Evolutionary conservation across 2,113 vertebrate genomes (phyloP).

Genomic region (Aegithalos caudatus): DNA sequence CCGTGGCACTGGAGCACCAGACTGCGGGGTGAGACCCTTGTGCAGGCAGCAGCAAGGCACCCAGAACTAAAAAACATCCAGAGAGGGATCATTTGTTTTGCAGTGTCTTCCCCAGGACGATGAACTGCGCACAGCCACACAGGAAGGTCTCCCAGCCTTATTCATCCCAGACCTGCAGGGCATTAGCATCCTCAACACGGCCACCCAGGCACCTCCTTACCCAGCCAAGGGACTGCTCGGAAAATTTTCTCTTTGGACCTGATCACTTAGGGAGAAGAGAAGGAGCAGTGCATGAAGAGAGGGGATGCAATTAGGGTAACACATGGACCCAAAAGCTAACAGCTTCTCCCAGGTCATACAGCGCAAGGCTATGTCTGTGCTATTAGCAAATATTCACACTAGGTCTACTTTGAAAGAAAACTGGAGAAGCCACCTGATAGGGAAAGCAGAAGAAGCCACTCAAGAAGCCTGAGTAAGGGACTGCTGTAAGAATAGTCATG

Average conservation of each 20-base stretch:
- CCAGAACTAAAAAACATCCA: background rate
- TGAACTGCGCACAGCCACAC: accelerated
- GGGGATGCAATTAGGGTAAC: background rate
- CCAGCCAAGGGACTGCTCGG: background rate
- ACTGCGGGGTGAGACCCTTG: background rate
- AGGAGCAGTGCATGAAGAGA: background rate
- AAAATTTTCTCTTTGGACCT: background rate
- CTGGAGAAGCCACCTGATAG: accelerated
- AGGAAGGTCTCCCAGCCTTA: background rate
- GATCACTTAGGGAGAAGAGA: background rate
- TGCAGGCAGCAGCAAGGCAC: background rate
- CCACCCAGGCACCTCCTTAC: background rate
- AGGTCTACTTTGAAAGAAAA: background rate
- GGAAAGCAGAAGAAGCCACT: background rate
- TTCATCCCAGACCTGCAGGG: background rate
- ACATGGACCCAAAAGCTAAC: background rate
- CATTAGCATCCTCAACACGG: background rate
- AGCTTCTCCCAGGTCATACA: background rate
- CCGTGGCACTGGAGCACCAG: background rate
- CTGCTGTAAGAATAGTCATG: background rate
- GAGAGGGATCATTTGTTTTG: background rate
- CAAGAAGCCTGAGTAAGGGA: background rate
- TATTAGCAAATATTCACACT: background rate
- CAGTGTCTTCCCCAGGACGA: background rate
- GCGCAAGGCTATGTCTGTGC: accelerated